A percentile compares a stretch with the other conserved stretches of the same genome.
Conservation (phyloP, 2,797 vertebrate genomes). For the Anguilla pacifica region DNA sequence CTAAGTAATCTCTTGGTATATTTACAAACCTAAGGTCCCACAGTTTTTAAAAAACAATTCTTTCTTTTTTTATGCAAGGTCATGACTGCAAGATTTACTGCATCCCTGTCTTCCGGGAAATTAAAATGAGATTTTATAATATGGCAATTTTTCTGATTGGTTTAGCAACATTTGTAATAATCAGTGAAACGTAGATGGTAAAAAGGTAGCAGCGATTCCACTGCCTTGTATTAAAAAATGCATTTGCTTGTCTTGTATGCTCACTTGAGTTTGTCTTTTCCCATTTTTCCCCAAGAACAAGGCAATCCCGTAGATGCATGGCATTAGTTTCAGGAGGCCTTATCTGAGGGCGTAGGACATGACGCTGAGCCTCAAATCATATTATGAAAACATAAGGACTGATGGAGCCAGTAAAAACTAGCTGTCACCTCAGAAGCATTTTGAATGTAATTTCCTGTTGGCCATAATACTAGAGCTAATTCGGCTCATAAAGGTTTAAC, state of each 20-base stretch:
- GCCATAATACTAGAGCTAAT: background rate
- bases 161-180: background rate
- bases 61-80: background rate
- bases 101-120: background rate
- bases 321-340: background rate
- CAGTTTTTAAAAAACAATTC: background rate
- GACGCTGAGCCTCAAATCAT: slow-evolving; percentile 7
- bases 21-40: background rate
- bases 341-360: background rate
- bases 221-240: background rate
- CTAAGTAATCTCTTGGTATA: background rate
- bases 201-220: background rate
- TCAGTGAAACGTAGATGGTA: background rate
- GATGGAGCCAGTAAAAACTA: background rate
- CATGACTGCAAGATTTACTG: background rate
- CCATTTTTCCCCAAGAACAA: background rate
- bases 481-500: background rate
- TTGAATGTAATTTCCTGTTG: background rate
- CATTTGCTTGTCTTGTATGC: background rate
- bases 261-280: background rate
- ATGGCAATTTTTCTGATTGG: background rate
- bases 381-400: slow-evolving; percentile 6
- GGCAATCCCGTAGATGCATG: background rate
- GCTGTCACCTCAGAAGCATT: background rate
- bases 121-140: background rate